Evolutionary conservation across 1,140 invertebrate genomes (phyloP).

Genomic region (Caerostris darwini): DNA sequence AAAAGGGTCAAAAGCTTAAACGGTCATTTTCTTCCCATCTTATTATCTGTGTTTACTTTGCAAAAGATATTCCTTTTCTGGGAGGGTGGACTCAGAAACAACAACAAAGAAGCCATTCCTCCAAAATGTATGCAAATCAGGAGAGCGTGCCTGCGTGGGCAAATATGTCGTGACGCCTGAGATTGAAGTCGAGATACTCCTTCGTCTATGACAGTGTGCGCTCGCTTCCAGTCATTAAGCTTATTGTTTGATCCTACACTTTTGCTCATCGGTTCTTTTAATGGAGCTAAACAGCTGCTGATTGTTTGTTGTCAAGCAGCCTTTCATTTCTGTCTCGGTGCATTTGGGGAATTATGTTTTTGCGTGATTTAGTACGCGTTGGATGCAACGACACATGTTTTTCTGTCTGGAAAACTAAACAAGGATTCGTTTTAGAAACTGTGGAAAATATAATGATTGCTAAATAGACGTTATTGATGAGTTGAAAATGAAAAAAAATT

Average conservation of each 20-base stretch:
- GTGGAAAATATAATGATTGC: no score
- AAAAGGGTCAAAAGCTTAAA: constrained; percentile 22
- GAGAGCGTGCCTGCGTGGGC: constrained; percentile 44
- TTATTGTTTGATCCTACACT: constrained; percentile 35
- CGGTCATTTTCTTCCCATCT: background rate
- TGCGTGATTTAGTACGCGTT: constrained; percentile 7
- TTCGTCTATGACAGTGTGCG: constrained; percentile 45
- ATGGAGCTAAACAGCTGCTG: constrained; percentile 30
- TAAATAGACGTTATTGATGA: no score
- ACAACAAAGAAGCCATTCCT: background rate
- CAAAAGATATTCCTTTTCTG: background rate
- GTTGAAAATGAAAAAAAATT: no score
- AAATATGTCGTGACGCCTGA: constrained; percentile 57
- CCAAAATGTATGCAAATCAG: constrained; percentile 27
- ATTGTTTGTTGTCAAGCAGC: constrained; percentile 26
- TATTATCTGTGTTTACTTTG: constrained; percentile 10
- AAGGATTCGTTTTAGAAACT: no score
- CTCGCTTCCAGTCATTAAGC: constrained; percentile 46
- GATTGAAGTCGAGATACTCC: constrained; percentile 40
- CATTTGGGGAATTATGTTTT: constrained; percentile 1
- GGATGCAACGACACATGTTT: background rate
- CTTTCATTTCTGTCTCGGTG: constrained; percentile 26
- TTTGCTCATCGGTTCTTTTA: constrained; percentile 40
- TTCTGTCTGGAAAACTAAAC: background rate
- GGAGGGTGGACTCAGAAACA: background rate